Conservation (phyloP, 2,888 invertebrate species). For the Diabrotica balteata region DNA sequence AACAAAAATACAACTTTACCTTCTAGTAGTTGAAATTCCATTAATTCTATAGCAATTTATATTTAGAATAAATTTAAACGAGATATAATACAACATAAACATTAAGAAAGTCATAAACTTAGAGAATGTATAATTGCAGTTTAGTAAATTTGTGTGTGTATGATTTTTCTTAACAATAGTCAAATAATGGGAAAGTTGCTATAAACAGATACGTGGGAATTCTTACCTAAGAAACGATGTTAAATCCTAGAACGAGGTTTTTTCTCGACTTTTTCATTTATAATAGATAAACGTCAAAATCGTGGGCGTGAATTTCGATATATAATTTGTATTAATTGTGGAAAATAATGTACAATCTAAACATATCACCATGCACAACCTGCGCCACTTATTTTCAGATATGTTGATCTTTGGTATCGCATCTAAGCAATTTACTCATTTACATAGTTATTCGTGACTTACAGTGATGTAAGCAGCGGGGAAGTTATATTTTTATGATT, state of each 20-base stretch:
- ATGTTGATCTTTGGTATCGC: conserved; percentile 27
- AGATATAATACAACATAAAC: not conserved
- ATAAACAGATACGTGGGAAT: conserved; percentile 25
- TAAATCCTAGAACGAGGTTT: conserved; percentile 17
- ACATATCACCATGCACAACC: conserved; percentile 23
- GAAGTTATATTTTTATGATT: conserved; percentile 25
- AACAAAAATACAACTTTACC: no score
- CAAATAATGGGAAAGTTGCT: conserved; percentile 5
- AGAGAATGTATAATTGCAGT: conserved; percentile 1
- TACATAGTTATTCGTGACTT: conserved; percentile 30
- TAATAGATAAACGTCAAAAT: conserved; percentile 36
- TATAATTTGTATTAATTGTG: conserved; percentile 29
- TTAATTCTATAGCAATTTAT: no score
- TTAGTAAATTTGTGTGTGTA: not conserved
- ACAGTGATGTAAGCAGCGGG: conserved; percentile 29
- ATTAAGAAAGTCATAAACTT: not conserved
- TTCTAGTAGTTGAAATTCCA: no score
- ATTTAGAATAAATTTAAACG: no score
- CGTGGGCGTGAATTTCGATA: conserved; percentile 50
- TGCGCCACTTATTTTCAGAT: conserved; percentile 9
- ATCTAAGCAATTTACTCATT: conserved; percentile 22
- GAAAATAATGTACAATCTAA: conserved; percentile 25
- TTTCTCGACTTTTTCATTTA: conserved; percentile 30
- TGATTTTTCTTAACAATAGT: conserved; percentile 5
- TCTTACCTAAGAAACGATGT: conserved; percentile 28